phyloP scores from a whole-genome alignment of 2,888 invertebrate genomes.

The Beris chalybata region DNA sequence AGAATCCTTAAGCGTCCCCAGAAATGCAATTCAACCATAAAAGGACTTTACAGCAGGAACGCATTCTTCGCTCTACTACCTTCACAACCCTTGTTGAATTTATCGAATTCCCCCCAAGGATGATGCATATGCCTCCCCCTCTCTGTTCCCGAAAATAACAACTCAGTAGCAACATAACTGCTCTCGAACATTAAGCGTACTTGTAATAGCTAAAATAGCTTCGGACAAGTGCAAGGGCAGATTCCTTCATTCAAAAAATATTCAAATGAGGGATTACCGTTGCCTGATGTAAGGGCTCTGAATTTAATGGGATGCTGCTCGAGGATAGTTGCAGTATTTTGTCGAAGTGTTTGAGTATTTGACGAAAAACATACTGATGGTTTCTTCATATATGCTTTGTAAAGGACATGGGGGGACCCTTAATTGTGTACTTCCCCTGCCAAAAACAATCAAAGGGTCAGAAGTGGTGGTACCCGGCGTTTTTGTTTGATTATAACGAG shows the following conservation, averaged over 20 bases:
- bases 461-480: no score
- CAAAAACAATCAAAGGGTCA: not conserved
- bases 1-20: slow-evolving; percentile 37
- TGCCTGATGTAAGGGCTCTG: slow-evolving; percentile 5
- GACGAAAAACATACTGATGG: slow-evolving; percentile 17
- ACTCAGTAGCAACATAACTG: slow-evolving; percentile 6
- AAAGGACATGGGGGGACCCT: slow-evolving; percentile 21
- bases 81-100: not conserved
- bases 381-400: not conserved
- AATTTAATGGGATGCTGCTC: slow-evolving; percentile 35
- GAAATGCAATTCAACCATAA: slow-evolving; percentile 26
- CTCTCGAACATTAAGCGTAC: slow-evolving; percentile 30
- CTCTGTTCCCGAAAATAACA: slow-evolving; percentile 3
- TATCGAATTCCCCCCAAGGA: slow-evolving; percentile 8
- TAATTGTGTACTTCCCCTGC: slow-evolving; percentile 37
- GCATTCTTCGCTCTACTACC: not conserved
- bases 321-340: slow-evolving; percentile 35
- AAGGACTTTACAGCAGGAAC: slow-evolving; percentile 7
- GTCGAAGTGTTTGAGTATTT: slow-evolving; percentile 27
- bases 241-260: slow-evolving; percentile 24
- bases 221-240: slow-evolving; percentile 33
- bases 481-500: no score
- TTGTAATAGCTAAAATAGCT: slow-evolving; percentile 37
- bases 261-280: slow-evolving; percentile 36
- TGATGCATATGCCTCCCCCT: slow-evolving; percentile 35